Evolutionary conservation across 2,888 invertebrate genomes (phyloP).

Genomic region (Leucozona laternaria): DNA sequence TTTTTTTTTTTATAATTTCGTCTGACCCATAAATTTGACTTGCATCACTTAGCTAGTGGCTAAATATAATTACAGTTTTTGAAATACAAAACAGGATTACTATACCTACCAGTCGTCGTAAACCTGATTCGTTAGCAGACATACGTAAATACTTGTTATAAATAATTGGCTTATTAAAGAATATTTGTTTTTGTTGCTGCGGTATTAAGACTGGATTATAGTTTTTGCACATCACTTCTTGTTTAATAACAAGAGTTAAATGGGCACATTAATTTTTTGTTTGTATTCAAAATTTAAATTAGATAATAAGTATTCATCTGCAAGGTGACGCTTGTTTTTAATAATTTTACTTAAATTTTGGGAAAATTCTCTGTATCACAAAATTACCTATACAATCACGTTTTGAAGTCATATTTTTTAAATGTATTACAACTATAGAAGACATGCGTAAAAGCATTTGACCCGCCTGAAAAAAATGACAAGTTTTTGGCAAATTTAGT

Average conservation of each 20-base stretch:
- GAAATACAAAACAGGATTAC: not conserved
- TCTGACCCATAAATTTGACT: conserved; percentile 13
- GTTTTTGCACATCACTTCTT: not conserved
- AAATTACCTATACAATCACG: too few species aligned
- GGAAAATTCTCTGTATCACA: too few species aligned
- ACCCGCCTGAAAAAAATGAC: too few species aligned
- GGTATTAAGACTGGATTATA: not conserved
- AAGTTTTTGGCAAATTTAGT: too few species aligned
- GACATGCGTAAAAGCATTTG: too few species aligned
- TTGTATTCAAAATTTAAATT: not conserved
- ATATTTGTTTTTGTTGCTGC: not conserved
- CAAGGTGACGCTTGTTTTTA: too few species aligned
- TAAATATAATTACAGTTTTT: conserved; percentile 4
- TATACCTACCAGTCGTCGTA: not conserved
- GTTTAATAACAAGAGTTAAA: not conserved
- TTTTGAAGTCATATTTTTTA: too few species aligned
- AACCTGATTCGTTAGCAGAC: not conserved
- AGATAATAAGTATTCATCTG: too few species aligned
- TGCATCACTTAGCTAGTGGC: not conserved
- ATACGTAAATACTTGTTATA: not conserved
- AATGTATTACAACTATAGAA: too few species aligned
- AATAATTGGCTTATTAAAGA: conserved; percentile 8
- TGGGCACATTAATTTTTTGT: not conserved
- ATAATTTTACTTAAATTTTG: too few species aligned
- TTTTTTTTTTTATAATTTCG: not conserved